Base-by-base conservation (phyloP, 2,113 vertebrate species). In the Hippocampus zosterae region DNA sequence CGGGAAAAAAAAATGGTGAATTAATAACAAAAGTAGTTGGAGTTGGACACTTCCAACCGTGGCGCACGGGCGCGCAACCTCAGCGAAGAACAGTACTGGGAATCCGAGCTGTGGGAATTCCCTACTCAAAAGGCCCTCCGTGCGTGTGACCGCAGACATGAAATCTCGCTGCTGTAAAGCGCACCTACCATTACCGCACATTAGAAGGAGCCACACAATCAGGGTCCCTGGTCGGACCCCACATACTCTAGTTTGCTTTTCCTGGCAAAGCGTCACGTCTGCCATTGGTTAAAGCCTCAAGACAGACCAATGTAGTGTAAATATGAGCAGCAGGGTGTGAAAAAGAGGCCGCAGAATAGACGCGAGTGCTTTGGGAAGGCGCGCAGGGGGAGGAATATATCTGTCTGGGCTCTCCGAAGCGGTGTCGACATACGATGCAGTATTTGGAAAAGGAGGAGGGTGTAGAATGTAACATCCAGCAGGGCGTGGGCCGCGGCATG, bases 131-230 rank as follows among this genome's bases (percentile, higher is more conserved):
- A 57, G 25, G 15, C 23, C 57, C 57, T 33, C 57, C 13, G 15
- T 1, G 27, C 27, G 27, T 42, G 41, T 46, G 15, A 7, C 41
- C 23, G 23, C 63, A 65, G 63, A 65, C n/a, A 46, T 60, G 27
- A 18, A 29, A 60, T 33, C 57, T 60, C 16, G 6, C 75, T 46
- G 33, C 27, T 37, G 74, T 67, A 79, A 82, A 79, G 68, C 67
- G 60, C 69, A 71, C 74, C 37, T 71, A 65, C 67, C 37, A 67
- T 73, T 64, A 66, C 64, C 6, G 2, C 63, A 76, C 69, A 81
- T 83, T 74, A 83, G 68, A 81, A 65, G 33, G 25, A 53, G 33
- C 61, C 72, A 69, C 44, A 73, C 69, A 50, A 69, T n/a, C 67
- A 37, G 63, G 59, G 13, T 60, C 55, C 16, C 44, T 40, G 27